These are phyloP conservation scores for Enteromius mattozi DNA, from an alignment of 2,797 vertebrate species.

Conservation along the genomic window DNA sequence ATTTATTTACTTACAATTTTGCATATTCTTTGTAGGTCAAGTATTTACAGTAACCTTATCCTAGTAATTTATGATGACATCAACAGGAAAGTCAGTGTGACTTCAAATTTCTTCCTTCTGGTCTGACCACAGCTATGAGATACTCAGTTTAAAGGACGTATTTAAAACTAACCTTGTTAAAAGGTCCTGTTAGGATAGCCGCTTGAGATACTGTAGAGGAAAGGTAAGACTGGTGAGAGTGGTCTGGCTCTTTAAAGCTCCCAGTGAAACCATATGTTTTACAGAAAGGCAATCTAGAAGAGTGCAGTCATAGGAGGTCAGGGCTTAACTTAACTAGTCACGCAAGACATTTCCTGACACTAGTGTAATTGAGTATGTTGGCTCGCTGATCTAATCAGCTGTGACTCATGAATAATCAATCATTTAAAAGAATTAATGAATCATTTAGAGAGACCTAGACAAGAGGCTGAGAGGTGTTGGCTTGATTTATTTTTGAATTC, in stretches of 20 bases:
- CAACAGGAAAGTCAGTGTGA: not conserved
- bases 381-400: not conserved
- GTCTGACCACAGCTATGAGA: not conserved
- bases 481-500: not conserved
- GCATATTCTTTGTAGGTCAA: not conserved
- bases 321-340: slow-evolving; percentile 12
- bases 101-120: not conserved
- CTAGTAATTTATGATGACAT: too few relatives aligned
- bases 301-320: not conserved
- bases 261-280: slow-evolving; percentile 11
- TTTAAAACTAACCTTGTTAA: not conserved
- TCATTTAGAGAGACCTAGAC: slow-evolving; percentile 23
- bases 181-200: slow-evolving; percentile 19
- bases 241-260: not conserved
- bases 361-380: not conserved
- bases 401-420: slow-evolving; percentile 19
- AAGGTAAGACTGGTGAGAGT: slow-evolving; percentile 29
- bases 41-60: not conserved
- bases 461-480: not conserved
- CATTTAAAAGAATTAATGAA: slow-evolving; percentile 7
- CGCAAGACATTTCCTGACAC: slow-evolving; percentile 4
- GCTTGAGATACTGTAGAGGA: not conserved
- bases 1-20: not conserved
- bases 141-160: not conserved
- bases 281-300: slow-evolving; percentile 1